Conservation (phyloP, 2,797 vertebrate species). For the Neoniphon sammara region DNA sequence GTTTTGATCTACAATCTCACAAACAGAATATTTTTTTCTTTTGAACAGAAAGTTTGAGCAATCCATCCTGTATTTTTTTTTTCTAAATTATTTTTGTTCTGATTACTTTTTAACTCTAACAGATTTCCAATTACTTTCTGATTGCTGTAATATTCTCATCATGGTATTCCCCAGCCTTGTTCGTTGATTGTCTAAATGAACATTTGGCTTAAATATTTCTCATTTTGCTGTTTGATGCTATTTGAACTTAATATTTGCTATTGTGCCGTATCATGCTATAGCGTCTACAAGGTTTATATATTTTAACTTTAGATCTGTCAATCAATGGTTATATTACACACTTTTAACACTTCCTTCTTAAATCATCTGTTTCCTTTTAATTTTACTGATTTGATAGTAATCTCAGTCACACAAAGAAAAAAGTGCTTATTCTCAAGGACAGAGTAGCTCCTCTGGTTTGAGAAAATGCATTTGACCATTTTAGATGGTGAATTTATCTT, state of each 20-base stretch:
- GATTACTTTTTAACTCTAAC: too few species aligned
- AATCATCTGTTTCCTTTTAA: slow-evolving; percentile 44
- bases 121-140: too few species aligned
- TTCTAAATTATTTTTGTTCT: too few species aligned
- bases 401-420: slow-evolving; percentile 21
- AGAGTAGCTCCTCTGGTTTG: slow-evolving; percentile 20
- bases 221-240: slow-evolving; percentile 1
- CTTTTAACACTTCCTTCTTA: slow-evolving; percentile 61
- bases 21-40: neutral
- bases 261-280: slow-evolving; percentile 27
- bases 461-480: slow-evolving; percentile 61
- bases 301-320: slow-evolving; percentile 54
- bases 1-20: neutral
- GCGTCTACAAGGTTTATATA: slow-evolving; percentile 28
- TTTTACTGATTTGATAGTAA: slow-evolving; percentile 37
- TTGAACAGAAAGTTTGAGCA: too few species aligned
- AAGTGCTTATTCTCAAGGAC: slow-evolving; percentile 39
- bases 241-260: slow-evolving; percentile 32
- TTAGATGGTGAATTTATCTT: slow-evolving; percentile 61
- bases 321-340: slow-evolving; percentile 53
- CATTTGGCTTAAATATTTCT: too few species aligned
- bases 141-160: too few species aligned
- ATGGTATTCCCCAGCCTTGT: too few species aligned
- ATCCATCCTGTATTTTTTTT: too few species aligned
- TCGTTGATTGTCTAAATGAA: too few species aligned